phyloP scores from a whole-genome alignment of 2,797 vertebrate species.

The Amphiprion clarkii region DNA sequence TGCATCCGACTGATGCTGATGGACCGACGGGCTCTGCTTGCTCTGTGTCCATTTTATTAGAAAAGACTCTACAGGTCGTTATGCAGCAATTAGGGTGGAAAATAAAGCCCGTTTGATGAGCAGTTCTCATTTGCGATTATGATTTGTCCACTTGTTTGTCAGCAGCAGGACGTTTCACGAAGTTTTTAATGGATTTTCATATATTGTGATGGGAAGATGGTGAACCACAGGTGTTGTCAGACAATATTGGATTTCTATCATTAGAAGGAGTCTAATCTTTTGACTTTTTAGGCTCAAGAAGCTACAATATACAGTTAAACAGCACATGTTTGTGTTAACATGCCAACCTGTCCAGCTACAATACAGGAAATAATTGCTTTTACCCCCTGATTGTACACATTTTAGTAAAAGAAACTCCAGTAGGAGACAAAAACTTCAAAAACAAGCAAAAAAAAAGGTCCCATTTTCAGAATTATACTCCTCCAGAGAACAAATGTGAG shows the following conservation, averaged over 20 bases:
- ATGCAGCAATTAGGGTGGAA: background rate
- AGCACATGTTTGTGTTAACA: too few species aligned
- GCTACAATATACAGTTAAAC: too few species aligned
- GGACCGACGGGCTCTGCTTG: background rate
- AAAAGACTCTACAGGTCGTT: background rate
- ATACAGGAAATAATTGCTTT: background rate
- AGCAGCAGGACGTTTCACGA: background rate
- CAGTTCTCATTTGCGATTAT: background rate
- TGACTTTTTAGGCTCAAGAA: too few species aligned
- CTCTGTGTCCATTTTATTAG: background rate
- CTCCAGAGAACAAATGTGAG: conserved; percentile 45
- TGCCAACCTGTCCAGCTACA: background rate
- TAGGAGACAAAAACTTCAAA: background rate
- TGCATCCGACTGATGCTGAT: conserved; percentile 7
- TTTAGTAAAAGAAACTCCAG: background rate
- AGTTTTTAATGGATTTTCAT: conserved; percentile 7
- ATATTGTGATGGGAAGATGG: background rate
- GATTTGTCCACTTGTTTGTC: background rate
- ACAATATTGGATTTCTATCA: too few species aligned
- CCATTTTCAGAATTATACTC: conserved; percentile 26
- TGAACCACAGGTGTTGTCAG: too few species aligned
- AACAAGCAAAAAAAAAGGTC: background rate
- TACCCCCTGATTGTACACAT: background rate
- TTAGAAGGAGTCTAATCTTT: too few species aligned
- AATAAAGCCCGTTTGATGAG: background rate